Percentiles rank a stretch among this genome's conserved stretches.
Evolutionary conservation across 2,113 vertebrate species (phyloP).

Genomic region (Lutjanus erythropterus): DNA sequence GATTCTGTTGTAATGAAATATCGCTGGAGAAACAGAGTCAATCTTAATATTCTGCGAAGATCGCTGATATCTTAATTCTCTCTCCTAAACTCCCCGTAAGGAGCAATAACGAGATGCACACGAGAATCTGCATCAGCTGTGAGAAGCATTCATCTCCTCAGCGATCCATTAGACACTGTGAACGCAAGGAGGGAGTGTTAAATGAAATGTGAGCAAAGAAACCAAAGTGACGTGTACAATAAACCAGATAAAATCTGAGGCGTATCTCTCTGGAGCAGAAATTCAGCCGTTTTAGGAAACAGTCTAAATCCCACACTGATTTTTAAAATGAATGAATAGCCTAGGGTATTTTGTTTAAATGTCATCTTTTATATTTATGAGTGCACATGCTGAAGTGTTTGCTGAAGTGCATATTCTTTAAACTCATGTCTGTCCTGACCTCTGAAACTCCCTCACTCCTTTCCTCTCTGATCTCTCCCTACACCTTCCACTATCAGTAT

Average conservation of each 20-base stretch:
- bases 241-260: conserved; percentile 1
- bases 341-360: neutral
- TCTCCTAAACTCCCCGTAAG: conserved; percentile 6
- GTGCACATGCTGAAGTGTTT: neutral
- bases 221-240: neutral
- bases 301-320: neutral
- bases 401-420: neutral
- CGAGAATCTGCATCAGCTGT: neutral
- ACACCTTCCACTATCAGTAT: neutral
- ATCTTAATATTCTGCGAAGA: conserved; percentile 10
- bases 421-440: neutral
- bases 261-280: neutral
- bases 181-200: conserved; percentile 1
- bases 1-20: neutral
- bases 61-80: conserved; percentile 13
- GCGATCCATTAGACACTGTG: conserved; percentile 23
- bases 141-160: conserved; percentile 13
- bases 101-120: conserved; percentile 12
- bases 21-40: neutral
- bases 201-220: conserved; percentile 37
- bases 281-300: neutral
- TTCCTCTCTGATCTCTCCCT: neutral
- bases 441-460: neutral
- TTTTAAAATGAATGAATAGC: conserved; percentile 4
- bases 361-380: neutral